Evolutionary conservation across 1,140 invertebrate species (phyloP).

Genomic region (Gonatopus flavifemur): DNA sequence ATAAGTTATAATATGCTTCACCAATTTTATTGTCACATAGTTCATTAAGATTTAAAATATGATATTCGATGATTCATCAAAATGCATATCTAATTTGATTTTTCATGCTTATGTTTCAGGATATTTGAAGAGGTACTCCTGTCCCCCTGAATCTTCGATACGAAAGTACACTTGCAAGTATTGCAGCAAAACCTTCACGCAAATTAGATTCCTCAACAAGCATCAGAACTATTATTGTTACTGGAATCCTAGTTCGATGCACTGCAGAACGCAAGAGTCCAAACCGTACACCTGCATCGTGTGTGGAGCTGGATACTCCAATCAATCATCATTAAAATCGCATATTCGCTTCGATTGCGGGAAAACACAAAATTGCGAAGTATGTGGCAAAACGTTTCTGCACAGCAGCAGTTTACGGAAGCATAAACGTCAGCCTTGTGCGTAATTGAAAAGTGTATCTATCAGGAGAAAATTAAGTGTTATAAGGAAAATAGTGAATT

Average conservation of each 20-base stretch:
- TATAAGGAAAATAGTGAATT: no score
- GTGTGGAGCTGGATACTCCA: slow-evolving; percentile 40
- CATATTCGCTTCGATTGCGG: slow-evolving; percentile 47
- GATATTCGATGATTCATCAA: no score
- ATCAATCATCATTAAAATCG: slow-evolving; percentile 38
- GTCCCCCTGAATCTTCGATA: slow-evolving; percentile 10
- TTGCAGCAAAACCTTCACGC: slow-evolving; percentile 58
- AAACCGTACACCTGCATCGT: slow-evolving; percentile 37
- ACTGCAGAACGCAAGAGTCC: slow-evolving; percentile 27
- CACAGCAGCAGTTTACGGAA: slow-evolving; percentile 53
- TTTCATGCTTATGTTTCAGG: no score
- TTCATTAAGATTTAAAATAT: no score
- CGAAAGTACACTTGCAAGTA: slow-evolving; percentile 48
- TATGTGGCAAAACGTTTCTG: slow-evolving; percentile 54
- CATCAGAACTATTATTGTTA: slow-evolving; percentile 49
- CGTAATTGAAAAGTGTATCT: no score
- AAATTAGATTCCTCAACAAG: slow-evolving; percentile 55
- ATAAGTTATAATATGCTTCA: no score
- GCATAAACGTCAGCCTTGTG: slow-evolving; percentile 37
- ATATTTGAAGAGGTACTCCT: no score
- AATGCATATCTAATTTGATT: no score
- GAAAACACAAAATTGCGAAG: slow-evolving; percentile 46
- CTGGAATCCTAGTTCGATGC: slow-evolving; percentile 37
- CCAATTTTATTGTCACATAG: no score
- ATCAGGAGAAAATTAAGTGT: no score